Conservation (phyloP, 2,797 vertebrate species). For the Clamator glandarius region DNA sequence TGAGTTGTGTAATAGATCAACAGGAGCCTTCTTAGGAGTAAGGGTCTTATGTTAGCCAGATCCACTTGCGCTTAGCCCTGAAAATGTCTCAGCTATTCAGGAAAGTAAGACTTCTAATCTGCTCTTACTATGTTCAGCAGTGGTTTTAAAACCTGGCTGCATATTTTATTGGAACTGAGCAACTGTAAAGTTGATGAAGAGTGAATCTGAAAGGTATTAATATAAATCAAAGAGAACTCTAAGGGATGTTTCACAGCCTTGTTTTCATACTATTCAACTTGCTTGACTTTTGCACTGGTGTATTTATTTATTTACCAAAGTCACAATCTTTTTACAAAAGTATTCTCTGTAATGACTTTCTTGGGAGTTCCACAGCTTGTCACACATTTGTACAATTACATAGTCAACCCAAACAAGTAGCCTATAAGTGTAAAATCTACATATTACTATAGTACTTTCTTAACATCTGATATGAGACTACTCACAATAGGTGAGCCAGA, state of each 20-base stretch:
- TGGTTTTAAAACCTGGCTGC: not conserved
- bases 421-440: not conserved
- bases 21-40: not conserved
- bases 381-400: not conserved
- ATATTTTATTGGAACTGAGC: not conserved
- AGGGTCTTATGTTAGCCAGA: not conserved
- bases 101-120: not conserved
- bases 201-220: not conserved
- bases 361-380: conserved; percentile 10
- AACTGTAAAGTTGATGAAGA: not conserved
- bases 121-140: not conserved
- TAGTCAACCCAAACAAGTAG: not conserved
- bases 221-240: not conserved
- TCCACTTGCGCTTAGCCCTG: not conserved
- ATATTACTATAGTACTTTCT: not conserved
- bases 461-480: not conserved
- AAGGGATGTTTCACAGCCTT: not conserved
- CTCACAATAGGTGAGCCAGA: not conserved
- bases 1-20: not conserved
- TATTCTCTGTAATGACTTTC: not conserved
- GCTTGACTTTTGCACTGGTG: not conserved
- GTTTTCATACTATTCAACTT: not conserved
- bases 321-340: not conserved
- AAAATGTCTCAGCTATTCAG: not conserved
- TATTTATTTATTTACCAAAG: not conserved